Percentiles rank a stretch among this genome's conserved stretches.
These are phyloP conservation scores for Mus spicilegus DNA, from an alignment of 2,113 vertebrate species.

Conservation along the genomic window DNA sequence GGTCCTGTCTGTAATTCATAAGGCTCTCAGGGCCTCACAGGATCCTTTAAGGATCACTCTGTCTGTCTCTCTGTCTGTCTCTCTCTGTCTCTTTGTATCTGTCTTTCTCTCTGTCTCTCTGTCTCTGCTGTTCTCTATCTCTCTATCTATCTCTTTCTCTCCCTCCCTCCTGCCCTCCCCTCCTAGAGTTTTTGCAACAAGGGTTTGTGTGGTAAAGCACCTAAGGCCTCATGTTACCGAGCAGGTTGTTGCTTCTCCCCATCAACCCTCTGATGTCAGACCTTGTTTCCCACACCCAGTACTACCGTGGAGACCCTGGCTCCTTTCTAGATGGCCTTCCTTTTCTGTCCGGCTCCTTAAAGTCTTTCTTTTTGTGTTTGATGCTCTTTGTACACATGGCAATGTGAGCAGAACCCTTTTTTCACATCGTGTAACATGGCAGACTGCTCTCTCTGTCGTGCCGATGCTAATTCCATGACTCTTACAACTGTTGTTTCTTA, in stretches of 20 bases:
- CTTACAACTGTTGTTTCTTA: neutral
- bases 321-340: neutral
- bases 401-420: neutral
- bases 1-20: neutral
- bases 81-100: neutral
- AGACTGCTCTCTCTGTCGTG: neutral
- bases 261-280: no score
- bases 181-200: neutral
- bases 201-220: neutral
- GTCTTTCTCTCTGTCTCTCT: neutral
- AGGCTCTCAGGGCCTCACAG: neutral
- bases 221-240: neutral
- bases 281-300: no score
- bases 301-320: neutral
- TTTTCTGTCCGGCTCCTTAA: conserved; percentile 26
- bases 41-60: no score
- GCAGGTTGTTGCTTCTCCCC: neutral
- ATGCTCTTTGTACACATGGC: neutral
- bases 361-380: neutral
- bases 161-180: neutral
- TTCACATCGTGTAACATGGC: neutral
- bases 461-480: neutral
- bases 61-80: no score
- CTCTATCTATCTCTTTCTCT: neutral
- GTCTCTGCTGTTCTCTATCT: no score